phyloP scores from a whole-genome alignment of 2,888 invertebrate species.

The Aleiodes testaceus region DNA sequence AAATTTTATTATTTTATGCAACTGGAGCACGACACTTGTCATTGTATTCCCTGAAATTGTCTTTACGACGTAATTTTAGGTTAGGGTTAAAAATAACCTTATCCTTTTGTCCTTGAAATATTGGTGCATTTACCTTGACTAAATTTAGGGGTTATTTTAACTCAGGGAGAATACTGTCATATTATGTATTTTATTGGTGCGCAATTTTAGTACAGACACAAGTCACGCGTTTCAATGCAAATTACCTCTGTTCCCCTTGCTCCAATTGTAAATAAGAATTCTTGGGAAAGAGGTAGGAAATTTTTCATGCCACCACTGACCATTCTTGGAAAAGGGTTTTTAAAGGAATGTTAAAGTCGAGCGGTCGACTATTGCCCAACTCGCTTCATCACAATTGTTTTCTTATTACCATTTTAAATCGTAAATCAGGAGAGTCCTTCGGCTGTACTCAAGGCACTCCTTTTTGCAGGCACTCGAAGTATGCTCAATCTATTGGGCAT shows the following conservation, averaged over 20 bases:
- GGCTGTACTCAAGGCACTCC: background rate
- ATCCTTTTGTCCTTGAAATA: conserved; percentile 56
- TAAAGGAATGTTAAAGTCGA: background rate
- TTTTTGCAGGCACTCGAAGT: conserved; percentile 1
- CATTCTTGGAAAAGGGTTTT: background rate
- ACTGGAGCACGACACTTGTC: conserved; percentile 61
- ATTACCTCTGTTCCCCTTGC: conserved; percentile 55
- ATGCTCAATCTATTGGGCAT: conserved; percentile 7
- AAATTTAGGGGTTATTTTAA: conserved; percentile 51
- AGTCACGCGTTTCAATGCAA: conserved; percentile 53
- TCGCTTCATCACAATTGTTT: conserved; percentile 12
- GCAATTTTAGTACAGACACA: conserved; percentile 49
- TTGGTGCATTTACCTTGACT: conserved; percentile 53
- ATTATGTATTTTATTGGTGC: conserved; percentile 31
- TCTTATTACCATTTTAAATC: conserved; percentile 19
- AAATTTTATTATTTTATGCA: conserved; percentile 65
- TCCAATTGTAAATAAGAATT: conserved; percentile 70
- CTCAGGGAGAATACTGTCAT: conserved; percentile 12
- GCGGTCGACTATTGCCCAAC: conserved; percentile 39
- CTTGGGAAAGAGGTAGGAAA: conserved; percentile 47
- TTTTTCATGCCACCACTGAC: background rate
- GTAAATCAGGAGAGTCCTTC: conserved; percentile 22
- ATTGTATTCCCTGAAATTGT: conserved; percentile 55
- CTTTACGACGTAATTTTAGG: conserved; percentile 67
- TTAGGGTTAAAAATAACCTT: conserved; percentile 67